phyloP scores from a whole-genome alignment of 64 coral and sea anemone species.

The Montipora sp. region DNA sequence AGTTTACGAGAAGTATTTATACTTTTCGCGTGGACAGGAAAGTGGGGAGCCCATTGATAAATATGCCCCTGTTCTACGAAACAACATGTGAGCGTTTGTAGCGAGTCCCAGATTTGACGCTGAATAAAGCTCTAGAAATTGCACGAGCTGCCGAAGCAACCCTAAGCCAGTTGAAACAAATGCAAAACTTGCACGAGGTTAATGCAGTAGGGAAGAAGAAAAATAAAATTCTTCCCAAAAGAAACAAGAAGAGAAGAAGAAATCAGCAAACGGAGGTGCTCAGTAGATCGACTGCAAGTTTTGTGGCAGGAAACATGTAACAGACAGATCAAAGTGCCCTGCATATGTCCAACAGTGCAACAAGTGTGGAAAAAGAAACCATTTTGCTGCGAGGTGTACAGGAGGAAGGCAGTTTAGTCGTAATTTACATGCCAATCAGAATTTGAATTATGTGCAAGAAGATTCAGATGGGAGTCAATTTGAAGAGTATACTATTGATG shows the following conservation, averaged over 20 bases:
- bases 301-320: no score
- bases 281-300: no score
- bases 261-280: background rate
- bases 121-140: background rate
- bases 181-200: no score
- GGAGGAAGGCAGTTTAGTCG: background rate
- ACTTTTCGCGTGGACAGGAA: background rate
- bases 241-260: background rate
- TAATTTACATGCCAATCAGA: background rate
- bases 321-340: no score
- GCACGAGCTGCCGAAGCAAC: background rate
- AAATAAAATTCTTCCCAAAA: no score
- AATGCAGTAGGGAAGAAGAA: no score
- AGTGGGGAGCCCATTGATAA: background rate
- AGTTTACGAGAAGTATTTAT: background rate
- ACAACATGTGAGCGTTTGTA: background rate
- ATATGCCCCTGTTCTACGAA: background rate
- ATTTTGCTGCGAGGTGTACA: constrained; percentile 20
- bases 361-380: background rate
- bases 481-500: no score
- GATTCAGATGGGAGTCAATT: no score
- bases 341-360: background rate
- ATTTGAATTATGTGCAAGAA: constrained; percentile 7
- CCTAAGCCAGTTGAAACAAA: no score
- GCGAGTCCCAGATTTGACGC: background rate